A percentile compares a stretch with the other conserved stretches of the same genome.
Conservation (phyloP, 1,140 invertebrate genomes). For the Dendrolimus kikuchii region DNA sequence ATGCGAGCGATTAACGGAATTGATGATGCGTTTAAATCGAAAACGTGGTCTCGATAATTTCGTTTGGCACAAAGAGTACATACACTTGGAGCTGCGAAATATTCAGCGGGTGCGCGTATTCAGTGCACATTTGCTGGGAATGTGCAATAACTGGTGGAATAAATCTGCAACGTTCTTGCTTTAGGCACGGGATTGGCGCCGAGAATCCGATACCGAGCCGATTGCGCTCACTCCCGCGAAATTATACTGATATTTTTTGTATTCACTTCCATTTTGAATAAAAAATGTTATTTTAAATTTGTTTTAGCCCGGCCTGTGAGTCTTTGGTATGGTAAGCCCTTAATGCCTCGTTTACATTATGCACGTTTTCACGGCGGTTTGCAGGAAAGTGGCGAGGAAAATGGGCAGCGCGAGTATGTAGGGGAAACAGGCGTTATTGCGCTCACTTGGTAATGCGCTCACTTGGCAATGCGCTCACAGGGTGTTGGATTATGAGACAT, state of each 20-base stretch:
- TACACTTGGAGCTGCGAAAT: slow-evolving; percentile 13
- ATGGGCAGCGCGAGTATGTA: too few relatives aligned
- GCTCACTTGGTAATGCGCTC: too few relatives aligned
- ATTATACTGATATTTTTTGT: slow-evolving; percentile 1
- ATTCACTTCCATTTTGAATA: background rate
- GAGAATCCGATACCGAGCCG: slow-evolving; percentile 17
- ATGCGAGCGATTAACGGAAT: too few relatives aligned
- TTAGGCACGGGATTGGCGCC: slow-evolving; percentile 20
- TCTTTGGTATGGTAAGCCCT: too few relatives aligned
- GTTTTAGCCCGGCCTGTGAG: too few relatives aligned
- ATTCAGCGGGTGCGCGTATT: slow-evolving; percentile 14
- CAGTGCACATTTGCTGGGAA: slow-evolving; percentile 25
- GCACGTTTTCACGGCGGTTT: too few relatives aligned
- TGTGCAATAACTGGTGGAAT: slow-evolving; percentile 30
- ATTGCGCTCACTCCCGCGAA: background rate
- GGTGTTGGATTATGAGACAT: too few relatives aligned
- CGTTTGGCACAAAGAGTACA: slow-evolving; percentile 7
- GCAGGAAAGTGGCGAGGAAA: too few relatives aligned
- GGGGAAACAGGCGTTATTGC: too few relatives aligned
- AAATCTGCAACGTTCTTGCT: slow-evolving; percentile 23
- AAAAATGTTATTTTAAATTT: background rate
- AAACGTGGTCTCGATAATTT: slow-evolving; percentile 8
- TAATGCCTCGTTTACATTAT: too few relatives aligned
- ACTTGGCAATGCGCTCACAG: too few relatives aligned
- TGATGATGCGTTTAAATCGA: background rate